Percentiles rank a stretch among this genome's conserved stretches.
Conservation (phyloP, 2,888 invertebrate genomes). For the Ormyrus thymus region DNA sequence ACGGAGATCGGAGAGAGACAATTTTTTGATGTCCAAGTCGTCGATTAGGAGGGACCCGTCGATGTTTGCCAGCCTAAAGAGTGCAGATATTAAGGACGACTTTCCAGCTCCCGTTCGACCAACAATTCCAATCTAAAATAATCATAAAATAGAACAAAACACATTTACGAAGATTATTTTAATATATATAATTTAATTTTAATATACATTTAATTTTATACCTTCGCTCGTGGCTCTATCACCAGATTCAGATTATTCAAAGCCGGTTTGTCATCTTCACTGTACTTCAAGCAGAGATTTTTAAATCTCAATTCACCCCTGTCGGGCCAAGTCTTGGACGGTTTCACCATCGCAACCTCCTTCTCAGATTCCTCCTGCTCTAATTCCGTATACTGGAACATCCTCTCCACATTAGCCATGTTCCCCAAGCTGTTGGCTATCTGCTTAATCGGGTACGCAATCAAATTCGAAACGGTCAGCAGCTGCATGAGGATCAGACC, state of each 20-base stretch:
- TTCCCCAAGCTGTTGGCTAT: too few relatives aligned
- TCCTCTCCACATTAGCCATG: slow-evolving; percentile 82
- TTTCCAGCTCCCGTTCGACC: slow-evolving; percentile 93
- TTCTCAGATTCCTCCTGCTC: slow-evolving; percentile 80
- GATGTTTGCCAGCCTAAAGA: slow-evolving; percentile 87
- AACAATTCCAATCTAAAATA: slow-evolving; percentile 84
- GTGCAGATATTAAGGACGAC: slow-evolving; percentile 86
- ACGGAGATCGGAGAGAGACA: slow-evolving; percentile 86
- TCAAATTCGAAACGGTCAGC: too few relatives aligned
- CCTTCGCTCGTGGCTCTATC: slow-evolving; percentile 83
- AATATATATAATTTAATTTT: slow-evolving; percentile 29
- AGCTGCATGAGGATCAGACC: too few relatives aligned
- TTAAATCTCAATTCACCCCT: slow-evolving; percentile 80
- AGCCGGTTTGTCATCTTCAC: slow-evolving; percentile 81
- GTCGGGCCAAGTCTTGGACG: slow-evolving; percentile 82
- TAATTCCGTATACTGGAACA: slow-evolving; percentile 85
- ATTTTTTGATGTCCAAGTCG: slow-evolving; percentile 80
- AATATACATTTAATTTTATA: slow-evolving; percentile 64
- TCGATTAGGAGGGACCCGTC: slow-evolving; percentile 88
- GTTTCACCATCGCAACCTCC: slow-evolving; percentile 71
- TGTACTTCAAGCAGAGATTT: slow-evolving; percentile 81
- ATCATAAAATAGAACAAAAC: background rate
- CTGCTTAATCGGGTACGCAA: too few relatives aligned
- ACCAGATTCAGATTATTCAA: slow-evolving; percentile 83
- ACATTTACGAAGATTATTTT: background rate